Evolutionary conservation across 2,888 invertebrate genomes (phyloP).

Genomic region (Scrobipalpa costella): DNA sequence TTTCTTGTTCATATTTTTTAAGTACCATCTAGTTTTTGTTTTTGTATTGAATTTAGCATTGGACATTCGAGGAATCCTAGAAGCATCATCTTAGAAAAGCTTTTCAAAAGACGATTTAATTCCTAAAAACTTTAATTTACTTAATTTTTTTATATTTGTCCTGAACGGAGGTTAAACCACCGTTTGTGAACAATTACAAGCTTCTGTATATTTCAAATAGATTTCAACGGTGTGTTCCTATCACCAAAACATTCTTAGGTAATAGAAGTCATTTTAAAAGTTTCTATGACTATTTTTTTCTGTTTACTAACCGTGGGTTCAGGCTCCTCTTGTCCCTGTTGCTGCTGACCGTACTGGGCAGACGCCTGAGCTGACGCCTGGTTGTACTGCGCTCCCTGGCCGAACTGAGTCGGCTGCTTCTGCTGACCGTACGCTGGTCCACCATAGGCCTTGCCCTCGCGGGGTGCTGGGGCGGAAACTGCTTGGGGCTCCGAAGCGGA

Average conservation of each 20-base stretch:
- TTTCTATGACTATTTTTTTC: background rate
- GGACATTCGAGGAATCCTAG: too few species aligned
- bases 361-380: slow-evolving; percentile 24
- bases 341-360: slow-evolving; percentile 32
- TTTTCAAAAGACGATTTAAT: too few species aligned
- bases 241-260: background rate
- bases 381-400: slow-evolving; percentile 25
- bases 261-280: background rate
- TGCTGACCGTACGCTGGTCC: slow-evolving; percentile 18
- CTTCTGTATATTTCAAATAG: too few species aligned
- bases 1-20: too few species aligned
- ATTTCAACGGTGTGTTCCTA: too few species aligned
- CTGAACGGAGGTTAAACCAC: too few species aligned
- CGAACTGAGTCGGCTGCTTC: slow-evolving; percentile 19
- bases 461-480: slow-evolving; percentile 27
- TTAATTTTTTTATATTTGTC: too few species aligned
- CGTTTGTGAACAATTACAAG: too few species aligned
- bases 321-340: slow-evolving; percentile 48
- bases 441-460: slow-evolving; percentile 14
- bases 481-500: slow-evolving; percentile 36
- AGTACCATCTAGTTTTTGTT: too few species aligned
- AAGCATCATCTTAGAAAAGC: too few species aligned
- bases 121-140: too few species aligned
- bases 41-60: too few species aligned
- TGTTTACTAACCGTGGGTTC: slow-evolving; percentile 67